Evolutionary conservation across 2,797 vertebrate genomes (phyloP).

Genomic region (Bryconaethiops microstoma): DNA sequence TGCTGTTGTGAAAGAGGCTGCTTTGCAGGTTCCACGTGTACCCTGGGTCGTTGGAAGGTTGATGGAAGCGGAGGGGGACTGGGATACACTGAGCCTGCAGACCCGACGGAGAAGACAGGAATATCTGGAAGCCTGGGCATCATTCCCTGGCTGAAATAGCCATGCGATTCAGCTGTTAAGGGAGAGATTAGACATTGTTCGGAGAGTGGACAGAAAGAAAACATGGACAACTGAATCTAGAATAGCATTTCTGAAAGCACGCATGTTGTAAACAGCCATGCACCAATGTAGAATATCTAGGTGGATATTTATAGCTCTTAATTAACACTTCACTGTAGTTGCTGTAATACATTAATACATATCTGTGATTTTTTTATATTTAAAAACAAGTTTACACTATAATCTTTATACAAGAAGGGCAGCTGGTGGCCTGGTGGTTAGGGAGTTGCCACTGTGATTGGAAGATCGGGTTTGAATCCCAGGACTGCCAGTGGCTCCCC

Average conservation of each 20-base stretch:
- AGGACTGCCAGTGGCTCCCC: too few species aligned
- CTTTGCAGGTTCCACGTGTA: not conserved
- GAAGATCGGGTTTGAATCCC: too few species aligned
- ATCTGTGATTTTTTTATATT: not conserved
- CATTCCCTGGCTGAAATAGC: conserved; percentile 13
- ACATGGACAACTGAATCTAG: not conserved
- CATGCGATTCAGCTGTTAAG: conserved; percentile 41
- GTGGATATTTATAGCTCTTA: not conserved
- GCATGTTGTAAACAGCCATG: not conserved
- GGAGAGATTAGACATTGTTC: not conserved
- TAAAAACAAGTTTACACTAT: not conserved
- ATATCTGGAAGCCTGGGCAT: conserved; percentile 14
- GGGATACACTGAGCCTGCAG: not conserved
- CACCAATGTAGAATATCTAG: not conserved
- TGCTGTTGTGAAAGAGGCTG: not conserved
- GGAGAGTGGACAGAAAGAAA: not conserved
- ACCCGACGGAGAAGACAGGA: not conserved
- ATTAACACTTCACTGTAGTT: not conserved
- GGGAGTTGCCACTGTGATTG: too few species aligned
- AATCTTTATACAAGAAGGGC: too few species aligned
- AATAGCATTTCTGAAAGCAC: not conserved
- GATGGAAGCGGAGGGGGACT: conserved; percentile 10
- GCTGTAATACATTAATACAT: too few species aligned
- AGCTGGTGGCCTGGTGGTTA: too few species aligned
- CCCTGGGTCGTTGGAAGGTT: not conserved